Conservation (phyloP, 2,888 invertebrate species). For the Hydriomena furcata region DNA sequence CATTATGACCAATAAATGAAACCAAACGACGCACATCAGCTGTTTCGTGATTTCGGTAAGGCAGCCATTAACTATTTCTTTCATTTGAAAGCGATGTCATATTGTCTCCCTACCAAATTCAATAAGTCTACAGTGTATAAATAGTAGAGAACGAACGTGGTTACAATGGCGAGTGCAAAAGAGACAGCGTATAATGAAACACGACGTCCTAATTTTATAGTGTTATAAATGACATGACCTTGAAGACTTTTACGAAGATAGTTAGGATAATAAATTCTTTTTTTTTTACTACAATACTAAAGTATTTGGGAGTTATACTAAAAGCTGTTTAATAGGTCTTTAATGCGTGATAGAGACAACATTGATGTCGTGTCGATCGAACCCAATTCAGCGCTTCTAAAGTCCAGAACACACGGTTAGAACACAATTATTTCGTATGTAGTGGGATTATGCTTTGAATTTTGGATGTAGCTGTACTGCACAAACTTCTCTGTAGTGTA, state of each 20-base stretch:
- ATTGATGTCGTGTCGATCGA: too few relatives aligned
- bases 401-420: too few relatives aligned
- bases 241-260: neutral
- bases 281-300: neutral
- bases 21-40: constrained; percentile 78
- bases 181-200: neutral
- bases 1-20: constrained; percentile 46
- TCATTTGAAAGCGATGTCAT: constrained; percentile 11
- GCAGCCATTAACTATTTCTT: constrained; percentile 75
- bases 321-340: too few relatives aligned
- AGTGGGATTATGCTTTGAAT: too few relatives aligned
- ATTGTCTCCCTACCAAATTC: neutral
- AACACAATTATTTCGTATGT: too few relatives aligned
- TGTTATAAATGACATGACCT: constrained; percentile 2
- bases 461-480: too few relatives aligned
- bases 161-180: neutral
- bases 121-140: too few relatives aligned
- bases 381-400: too few relatives aligned
- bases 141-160: too few relatives aligned
- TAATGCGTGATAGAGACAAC: too few relatives aligned
- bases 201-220: neutral
- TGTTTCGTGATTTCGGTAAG: constrained; percentile 71
- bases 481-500: too few relatives aligned
- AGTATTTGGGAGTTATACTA: too few relatives aligned
- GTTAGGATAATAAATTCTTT: neutral